Conservation (phyloP, 1,140 invertebrate species). For the Notospermus geniculatus region DNA sequence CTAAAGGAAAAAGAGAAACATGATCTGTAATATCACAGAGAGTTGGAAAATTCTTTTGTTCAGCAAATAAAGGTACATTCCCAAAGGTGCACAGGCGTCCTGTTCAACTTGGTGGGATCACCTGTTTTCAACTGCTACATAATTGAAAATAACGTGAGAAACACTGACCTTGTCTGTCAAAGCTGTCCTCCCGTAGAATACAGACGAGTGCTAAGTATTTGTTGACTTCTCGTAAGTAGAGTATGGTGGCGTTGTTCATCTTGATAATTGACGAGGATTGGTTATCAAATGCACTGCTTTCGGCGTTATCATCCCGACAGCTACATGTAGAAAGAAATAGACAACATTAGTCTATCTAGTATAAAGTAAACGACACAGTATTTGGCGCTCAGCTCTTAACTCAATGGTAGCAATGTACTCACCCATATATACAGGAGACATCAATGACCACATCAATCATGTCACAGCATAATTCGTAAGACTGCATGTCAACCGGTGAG, state of each 20-base stretch:
- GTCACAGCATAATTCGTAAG: slow-evolving; percentile 98
- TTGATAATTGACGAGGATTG: slow-evolving; percentile 95
- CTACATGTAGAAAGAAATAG: slow-evolving; percentile 57
- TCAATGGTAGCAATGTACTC: slow-evolving; percentile 24
- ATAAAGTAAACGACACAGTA: too few species aligned
- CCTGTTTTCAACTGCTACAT: too few species aligned
- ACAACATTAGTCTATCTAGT: too few species aligned
- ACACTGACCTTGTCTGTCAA: slow-evolving; percentile 86
- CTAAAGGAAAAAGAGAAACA: slow-evolving; percentile 61
- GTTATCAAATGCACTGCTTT: slow-evolving; percentile 86
- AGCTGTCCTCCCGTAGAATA: slow-evolving; percentile 95
- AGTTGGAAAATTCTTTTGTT: too few species aligned
- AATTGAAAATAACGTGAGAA: too few species aligned
- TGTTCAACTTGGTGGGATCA: too few species aligned
- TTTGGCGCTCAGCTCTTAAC: too few species aligned
- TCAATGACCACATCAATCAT: slow-evolving; percentile 99
- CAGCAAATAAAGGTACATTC: too few species aligned
- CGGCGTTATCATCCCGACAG: slow-evolving; percentile 69
- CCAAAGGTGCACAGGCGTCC: too few species aligned
- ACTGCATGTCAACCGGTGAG: slow-evolving; percentile 99
- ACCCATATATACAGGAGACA: slow-evolving; percentile 98
- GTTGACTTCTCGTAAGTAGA: slow-evolving; percentile 96
- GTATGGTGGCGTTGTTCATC: slow-evolving; percentile 93
- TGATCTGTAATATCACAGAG: too few species aligned
- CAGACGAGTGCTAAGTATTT: slow-evolving; percentile 96